Conservation (phyloP, 2,888 invertebrate species). For the Parasteatoda lunata region DNA sequence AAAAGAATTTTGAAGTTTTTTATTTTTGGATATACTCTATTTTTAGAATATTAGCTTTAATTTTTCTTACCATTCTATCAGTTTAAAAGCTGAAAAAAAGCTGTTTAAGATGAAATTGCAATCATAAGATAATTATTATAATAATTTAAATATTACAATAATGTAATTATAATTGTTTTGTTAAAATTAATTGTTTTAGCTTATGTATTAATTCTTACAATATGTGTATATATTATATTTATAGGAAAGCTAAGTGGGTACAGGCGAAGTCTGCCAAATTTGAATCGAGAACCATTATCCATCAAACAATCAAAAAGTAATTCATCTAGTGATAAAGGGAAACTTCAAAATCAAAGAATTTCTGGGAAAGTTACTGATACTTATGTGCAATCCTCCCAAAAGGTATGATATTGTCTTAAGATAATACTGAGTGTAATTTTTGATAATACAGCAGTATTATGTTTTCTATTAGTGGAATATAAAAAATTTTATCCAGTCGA, state of each 20-base stretch:
- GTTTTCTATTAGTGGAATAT: not conserved
- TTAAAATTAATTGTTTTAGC: not conserved
- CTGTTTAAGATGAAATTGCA: no score
- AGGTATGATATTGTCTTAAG: conserved; percentile 15
- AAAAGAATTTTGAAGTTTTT: no score
- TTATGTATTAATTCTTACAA: not conserved
- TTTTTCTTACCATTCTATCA: no score
- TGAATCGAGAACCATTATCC: conserved; percentile 33
- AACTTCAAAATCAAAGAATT: not conserved
- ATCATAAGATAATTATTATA: no score
- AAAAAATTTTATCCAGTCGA: not conserved
- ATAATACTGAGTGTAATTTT: not conserved
- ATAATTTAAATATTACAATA: no score
- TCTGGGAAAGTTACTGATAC: conserved; percentile 37
- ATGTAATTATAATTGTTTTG: no score
- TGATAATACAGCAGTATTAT: not conserved
- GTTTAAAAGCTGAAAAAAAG: no score
- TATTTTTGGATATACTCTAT: no score
- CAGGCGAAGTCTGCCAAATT: conserved; percentile 61
- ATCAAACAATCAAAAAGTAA: conserved; percentile 48
- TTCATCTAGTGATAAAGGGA: not conserved
- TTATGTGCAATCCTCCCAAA: not conserved
- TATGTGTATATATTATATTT: conserved; percentile 12
- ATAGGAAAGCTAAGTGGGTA: conserved; percentile 47
- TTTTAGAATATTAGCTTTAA: no score